Percentiles rank a stretch among this genome's conserved stretches.
Evolutionary conservation across 2,113 vertebrate genomes (phyloP).

Genomic region (Dipodomys ordii): DNA sequence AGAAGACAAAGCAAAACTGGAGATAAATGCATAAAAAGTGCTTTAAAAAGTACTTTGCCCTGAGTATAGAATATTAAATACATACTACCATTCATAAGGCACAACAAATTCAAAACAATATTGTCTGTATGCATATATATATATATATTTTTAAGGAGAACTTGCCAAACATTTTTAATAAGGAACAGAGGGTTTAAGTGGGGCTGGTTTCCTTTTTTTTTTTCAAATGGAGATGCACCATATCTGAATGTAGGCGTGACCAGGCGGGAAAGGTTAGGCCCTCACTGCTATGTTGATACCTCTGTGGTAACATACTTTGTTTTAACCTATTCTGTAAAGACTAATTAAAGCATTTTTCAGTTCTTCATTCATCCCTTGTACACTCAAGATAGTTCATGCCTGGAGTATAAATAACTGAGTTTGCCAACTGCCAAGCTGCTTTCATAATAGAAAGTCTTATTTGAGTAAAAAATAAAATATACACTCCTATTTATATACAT

Average conservation of each 20-base stretch:
- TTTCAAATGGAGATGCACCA: neutral
- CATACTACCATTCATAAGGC: conserved; percentile 61
- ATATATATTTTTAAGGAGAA: conserved; percentile 59
- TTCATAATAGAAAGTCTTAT: conserved; percentile 53
- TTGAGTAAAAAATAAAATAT: neutral
- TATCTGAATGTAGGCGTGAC: neutral
- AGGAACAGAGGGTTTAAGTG: conserved; percentile 58
- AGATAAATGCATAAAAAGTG: neutral
- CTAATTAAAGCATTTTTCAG: conserved; percentile 73
- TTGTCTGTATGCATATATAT: neutral
- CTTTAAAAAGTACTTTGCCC: conserved; percentile 54
- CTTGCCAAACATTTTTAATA: conserved; percentile 75
- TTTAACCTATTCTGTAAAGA: conserved; percentile 75
- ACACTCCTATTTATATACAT: no score
- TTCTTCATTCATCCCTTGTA: conserved; percentile 53
- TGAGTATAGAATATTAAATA: conserved; percentile 67
- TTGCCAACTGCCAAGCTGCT: conserved; percentile 48
- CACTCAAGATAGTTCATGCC: conserved; percentile 39
- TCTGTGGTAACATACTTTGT: conserved; percentile 65
- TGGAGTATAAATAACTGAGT: conserved; percentile 62
- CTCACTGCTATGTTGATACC: conserved; percentile 61
- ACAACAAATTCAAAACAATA: conserved; percentile 69
- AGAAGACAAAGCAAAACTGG: neutral
- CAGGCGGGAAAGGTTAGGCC: neutral
- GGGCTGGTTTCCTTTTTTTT: conserved; percentile 33